These are phyloP conservation scores for Leucoraja erinaceus DNA, from an alignment of 2,113 vertebrate genomes.

Conservation along the genomic window DNA sequence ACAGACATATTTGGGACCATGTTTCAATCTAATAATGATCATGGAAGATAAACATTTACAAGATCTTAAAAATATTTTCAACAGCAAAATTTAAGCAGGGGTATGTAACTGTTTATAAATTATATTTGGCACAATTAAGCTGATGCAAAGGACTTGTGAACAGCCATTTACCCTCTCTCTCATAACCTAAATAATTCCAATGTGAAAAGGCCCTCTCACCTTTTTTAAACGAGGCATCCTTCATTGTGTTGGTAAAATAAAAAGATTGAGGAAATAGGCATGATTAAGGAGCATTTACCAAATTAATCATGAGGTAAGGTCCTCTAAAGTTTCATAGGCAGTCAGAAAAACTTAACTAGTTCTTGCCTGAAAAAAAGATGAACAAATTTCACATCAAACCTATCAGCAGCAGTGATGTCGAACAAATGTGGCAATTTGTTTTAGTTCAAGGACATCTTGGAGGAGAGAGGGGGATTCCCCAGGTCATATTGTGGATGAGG, in stretches of 20 bases:
- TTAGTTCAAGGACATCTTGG: conserved; percentile 1
- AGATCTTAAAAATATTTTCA: neutral
- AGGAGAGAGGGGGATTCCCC: neutral
- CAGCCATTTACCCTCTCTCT: neutral
- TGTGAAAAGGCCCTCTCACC: neutral
- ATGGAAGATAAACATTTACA: neutral
- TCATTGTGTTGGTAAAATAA: neutral
- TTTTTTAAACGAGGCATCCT: neutral
- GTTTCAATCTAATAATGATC: neutral
- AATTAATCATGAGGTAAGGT: neutral
- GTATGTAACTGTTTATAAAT: neutral
- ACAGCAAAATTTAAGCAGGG: neutral
- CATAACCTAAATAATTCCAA: neutral
- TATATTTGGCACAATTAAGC: neutral
- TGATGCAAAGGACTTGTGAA: neutral
- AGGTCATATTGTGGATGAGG: neutral
- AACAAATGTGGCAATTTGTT: neutral
- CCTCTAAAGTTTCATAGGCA: neutral
- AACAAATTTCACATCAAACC: neutral
- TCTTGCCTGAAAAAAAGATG: neutral
- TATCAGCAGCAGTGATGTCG: neutral
- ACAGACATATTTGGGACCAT: neutral
- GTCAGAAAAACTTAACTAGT: neutral
- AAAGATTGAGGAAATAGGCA: conserved; percentile 26
- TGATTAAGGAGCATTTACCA: conserved; percentile 15